phyloP scores from a whole-genome alignment of 2,797 vertebrate genomes.

The Rachycentron canadum region DNA sequence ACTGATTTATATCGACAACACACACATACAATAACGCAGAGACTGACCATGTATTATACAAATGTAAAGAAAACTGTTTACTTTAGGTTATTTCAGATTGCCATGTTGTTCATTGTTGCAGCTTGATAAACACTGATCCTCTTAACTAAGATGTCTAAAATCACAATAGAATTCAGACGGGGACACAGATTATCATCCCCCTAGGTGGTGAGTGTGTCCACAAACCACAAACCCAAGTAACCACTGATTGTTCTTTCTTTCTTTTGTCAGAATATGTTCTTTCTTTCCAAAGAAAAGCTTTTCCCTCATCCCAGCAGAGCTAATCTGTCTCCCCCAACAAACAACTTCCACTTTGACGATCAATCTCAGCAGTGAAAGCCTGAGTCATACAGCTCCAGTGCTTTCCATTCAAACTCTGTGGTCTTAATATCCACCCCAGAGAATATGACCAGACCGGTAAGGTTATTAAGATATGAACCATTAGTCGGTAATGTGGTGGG shows the following conservation, averaged over 20 bases:
- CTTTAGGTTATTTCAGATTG: conserved; percentile 7
- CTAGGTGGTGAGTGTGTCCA: not conserved
- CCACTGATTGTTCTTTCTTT: conserved; percentile 10
- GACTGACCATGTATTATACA: not conserved
- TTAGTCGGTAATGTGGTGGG: conserved; percentile 81
- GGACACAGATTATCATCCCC: conserved; percentile 26
- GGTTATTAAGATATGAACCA: conserved; percentile 85
- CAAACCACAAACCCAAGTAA: not conserved
- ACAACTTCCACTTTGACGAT: conserved; percentile 48
- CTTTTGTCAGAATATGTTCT: conserved; percentile 34
- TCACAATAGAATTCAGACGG: conserved; percentile 34
- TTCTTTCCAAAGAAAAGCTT: conserved; percentile 35
- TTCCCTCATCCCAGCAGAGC: conserved; percentile 38
- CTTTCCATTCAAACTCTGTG: conserved; percentile 52
- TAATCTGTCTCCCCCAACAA: conserved; percentile 47
- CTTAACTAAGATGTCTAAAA: conserved; percentile 36
- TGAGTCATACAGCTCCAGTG: conserved; percentile 30
- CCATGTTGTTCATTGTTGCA: conserved; percentile 24
- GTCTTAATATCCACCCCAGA: conserved; percentile 68
- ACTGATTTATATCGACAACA: not conserved
- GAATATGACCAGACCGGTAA: conserved; percentile 70
- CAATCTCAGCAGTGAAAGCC: conserved; percentile 35
- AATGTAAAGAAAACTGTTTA: too few relatives aligned
- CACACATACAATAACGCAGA: not conserved
- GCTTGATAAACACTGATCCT: conserved; percentile 29